Percentiles rank a stretch among this genome's conserved stretches.
Evolutionary conservation across 2,888 invertebrate species (phyloP).

Genomic region (Tiphia femorata): DNA sequence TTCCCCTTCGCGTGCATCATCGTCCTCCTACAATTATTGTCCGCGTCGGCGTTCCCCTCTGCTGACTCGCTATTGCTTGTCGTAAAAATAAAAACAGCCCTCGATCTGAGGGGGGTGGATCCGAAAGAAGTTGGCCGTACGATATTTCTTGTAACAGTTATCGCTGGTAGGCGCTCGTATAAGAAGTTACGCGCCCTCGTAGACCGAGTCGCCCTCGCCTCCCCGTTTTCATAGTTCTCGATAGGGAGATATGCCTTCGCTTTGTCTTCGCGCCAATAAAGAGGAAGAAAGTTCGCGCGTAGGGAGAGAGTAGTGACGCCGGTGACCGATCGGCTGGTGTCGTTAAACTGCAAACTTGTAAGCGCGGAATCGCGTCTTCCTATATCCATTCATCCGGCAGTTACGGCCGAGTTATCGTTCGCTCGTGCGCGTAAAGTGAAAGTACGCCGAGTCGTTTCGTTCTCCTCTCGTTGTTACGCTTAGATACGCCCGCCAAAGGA

Average conservation of each 20-base stretch:
- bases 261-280: too few species aligned
- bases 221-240: slow-evolving; percentile 18
- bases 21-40: slow-evolving; percentile 32
- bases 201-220: too few species aligned
- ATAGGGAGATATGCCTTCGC: slow-evolving; percentile 18
- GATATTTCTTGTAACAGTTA: slow-evolving; percentile 18
- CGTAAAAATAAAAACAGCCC: slow-evolving; percentile 29
- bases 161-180: slow-evolving; percentile 28
- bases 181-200: slow-evolving; percentile 30
- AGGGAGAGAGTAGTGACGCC: slow-evolving; percentile 2
- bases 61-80: slow-evolving; percentile 9
- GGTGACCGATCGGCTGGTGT: slow-evolving; percentile 33
- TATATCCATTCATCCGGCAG: slow-evolving; percentile 42
- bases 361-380: slow-evolving; percentile 46
- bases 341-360: slow-evolving; percentile 55
- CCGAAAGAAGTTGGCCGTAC: slow-evolving; percentile 4
- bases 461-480: slow-evolving; percentile 27
- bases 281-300: neutral
- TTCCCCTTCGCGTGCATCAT: too few species aligned
- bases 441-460: slow-evolving; percentile 39
- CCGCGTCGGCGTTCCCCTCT: slow-evolving; percentile 19
- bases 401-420: slow-evolving; percentile 49
- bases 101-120: neutral
- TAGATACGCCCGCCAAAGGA: neutral
- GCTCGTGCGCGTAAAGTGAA: slow-evolving; percentile 50